Conservation (phyloP, 2,888 invertebrate genomes). For the Caenorhabditis sp. region DNA sequence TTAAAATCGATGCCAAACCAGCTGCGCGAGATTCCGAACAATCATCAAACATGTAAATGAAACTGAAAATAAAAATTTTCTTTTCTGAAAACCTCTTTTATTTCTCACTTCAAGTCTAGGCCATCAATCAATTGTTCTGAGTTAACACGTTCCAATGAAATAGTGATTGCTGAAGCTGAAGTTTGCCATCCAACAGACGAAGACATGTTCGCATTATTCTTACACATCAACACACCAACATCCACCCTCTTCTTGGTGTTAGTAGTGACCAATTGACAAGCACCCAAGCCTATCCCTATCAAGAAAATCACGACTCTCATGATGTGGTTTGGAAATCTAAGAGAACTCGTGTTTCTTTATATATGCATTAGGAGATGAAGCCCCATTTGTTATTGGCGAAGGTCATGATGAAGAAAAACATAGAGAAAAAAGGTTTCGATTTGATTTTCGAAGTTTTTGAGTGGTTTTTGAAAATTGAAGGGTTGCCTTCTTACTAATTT, state of each 20-base stretch:
- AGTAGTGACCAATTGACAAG: not conserved
- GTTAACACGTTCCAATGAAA: conserved; percentile 46
- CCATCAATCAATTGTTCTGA: conserved; percentile 39
- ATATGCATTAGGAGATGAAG: not conserved
- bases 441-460: not conserved
- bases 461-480: not conserved
- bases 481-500: not conserved
- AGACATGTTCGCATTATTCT: conserved; percentile 41
- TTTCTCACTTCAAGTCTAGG: conserved; percentile 37
- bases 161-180: conserved; percentile 45
- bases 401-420: not conserved
- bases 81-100: no score
- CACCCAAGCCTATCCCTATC: not conserved
- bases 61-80: conserved; percentile 39
- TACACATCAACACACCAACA: conserved; percentile 45
- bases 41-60: conserved; percentile 46
- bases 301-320: not conserved
- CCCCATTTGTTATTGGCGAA: not conserved
- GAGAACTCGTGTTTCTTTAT: not conserved
- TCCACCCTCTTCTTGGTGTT: conserved; percentile 13
- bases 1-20: conserved; percentile 34
- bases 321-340: not conserved
- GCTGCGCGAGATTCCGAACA: conserved; percentile 42
- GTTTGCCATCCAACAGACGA: conserved; percentile 41
- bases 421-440: not conserved